These are phyloP conservation scores for Drosophila sproati DNA, from an alignment of 1,140 invertebrate genomes.

Conservation along the genomic window DNA sequence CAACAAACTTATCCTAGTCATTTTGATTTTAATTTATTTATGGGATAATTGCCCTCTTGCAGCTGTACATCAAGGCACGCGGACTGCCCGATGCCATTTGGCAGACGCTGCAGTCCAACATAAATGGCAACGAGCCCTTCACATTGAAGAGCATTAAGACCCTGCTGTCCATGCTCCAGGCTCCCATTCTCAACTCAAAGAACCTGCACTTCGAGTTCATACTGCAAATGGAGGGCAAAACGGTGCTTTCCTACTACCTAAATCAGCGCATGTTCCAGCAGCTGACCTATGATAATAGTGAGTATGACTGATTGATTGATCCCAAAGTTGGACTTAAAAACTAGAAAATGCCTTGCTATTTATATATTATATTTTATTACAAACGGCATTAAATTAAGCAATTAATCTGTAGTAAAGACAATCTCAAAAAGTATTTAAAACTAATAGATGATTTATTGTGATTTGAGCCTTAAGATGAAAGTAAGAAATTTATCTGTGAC, in stretches of 20 bases:
- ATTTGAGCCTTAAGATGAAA: too few relatives aligned
- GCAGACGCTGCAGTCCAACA: constrained; percentile 72
- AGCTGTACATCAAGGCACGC: constrained; percentile 87
- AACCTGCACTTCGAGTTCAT: constrained; percentile 87
- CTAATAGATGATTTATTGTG: too few relatives aligned
- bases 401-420: too few relatives aligned
- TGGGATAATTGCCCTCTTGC: constrained; percentile 18
- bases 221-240: constrained; percentile 86
- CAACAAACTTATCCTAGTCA: not conserved
- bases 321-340: too few relatives aligned
- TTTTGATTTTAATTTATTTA: not conserved
- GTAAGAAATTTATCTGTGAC: too few relatives aligned
- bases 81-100: constrained; percentile 84
- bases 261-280: constrained; percentile 86
- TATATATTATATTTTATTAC: too few relatives aligned
- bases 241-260: constrained; percentile 86
- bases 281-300: constrained; percentile 81
- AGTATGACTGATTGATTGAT: constrained; percentile 41
- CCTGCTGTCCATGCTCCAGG: constrained; percentile 85
- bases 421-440: too few relatives aligned
- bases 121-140: constrained; percentile 78
- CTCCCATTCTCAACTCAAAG: constrained; percentile 84
- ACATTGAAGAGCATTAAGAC: constrained; percentile 85
- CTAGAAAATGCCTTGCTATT: too few relatives aligned
- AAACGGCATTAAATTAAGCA: too few relatives aligned